Evolutionary conservation across 2,797 vertebrate species (phyloP), one percentile per base, ranked within the genome.

Genomic region (Cirrhinus mrigala): DNA sequence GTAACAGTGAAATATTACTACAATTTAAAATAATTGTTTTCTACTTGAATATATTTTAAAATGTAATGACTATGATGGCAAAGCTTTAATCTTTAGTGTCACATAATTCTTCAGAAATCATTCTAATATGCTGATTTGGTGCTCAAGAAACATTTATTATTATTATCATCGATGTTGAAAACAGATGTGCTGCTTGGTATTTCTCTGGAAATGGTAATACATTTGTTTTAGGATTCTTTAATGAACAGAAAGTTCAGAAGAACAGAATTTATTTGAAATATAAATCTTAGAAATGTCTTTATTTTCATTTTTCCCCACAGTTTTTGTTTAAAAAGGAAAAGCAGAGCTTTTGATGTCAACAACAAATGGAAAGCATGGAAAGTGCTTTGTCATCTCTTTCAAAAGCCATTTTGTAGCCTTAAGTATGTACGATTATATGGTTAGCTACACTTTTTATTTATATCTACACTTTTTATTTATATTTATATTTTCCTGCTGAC

Each of bases 131-230:
- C 44, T 46, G 44, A 46, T 46, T 9, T 77, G 52, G 29, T 37
- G 33, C 33, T n/a, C 6, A 22, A 58, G 33, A 58, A 40, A 22
- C 11, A n/a, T 56, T 54, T 54, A 11, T 52, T 75, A 11, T 54
- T 52, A 75, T 74, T 73, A 27, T 27, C 10, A 75, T 74, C 71
- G 33, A 27, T 74, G 10, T 54, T 75, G 27, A 76, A 76, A 76
- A 58, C 20, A n/a, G 74, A 37, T n/a, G 20, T 70, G 40, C 40
- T 40, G 11, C 52, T 22, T 54, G 37, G 56, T 56, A 74, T 76
- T 56, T 75, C 20, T 76, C 6, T 12, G 29, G 50, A 52, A 54
- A 76, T 18, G 16, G 8, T 50, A 24, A 54, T 52, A 18, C 0
- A 0, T 11, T 27, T 29, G 40, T 44, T 74, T 74, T 46, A 18